Base-by-base conservation (phyloP, 2,113 vertebrate genomes). In the Aegotheles bennettii region DNA sequence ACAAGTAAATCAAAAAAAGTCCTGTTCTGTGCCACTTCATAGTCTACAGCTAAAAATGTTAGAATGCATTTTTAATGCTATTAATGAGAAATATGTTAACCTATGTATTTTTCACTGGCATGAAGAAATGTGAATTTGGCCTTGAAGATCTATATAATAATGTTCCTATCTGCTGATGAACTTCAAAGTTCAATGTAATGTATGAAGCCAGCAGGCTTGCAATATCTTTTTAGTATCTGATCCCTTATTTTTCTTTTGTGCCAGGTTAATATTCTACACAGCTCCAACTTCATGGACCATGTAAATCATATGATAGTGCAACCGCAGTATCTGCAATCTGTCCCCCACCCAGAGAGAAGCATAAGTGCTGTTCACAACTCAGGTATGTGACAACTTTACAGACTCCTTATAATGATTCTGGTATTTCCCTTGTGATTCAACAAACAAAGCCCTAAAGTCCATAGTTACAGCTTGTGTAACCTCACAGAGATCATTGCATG, bases 231-330 rank as follows among this genome's bases (percentile, higher is more conserved):
- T 71, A 84, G 11, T 51, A 67, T 53, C 71, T 21, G 38, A 29
- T 63, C 47, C 63, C 40, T 89, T 94, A 24, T 59, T 86, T 56
- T 90, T 89, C 57, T 48, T 35, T 90, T 95, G 53, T 80, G 38
- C 48, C 93, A 99, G 99, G 97, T 99, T 95, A 98, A 98, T 67
- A 91, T 99, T 51, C 97, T 99, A 35, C 99, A 99, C 93, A 98
- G 97, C 60, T 97, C 98, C 97, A 96, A 98, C 59, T 91, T 98
- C 12, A 95, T 94, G 74, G 98, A 98, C 36, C 98, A 99, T 9
- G 92, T 98, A 96, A 99, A 95, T 97, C 98, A 99, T 83, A 96
- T 98, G 61, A 96, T 98, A 15, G 97, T 97, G 28, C 98, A 99
- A 26, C 99, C 99, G n/a, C 98, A 99, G 28, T 99, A 99, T 97